Conservation (phyloP, 92 coral and sea anemone genomes). For the Epizoanthus ramosus region DNA sequence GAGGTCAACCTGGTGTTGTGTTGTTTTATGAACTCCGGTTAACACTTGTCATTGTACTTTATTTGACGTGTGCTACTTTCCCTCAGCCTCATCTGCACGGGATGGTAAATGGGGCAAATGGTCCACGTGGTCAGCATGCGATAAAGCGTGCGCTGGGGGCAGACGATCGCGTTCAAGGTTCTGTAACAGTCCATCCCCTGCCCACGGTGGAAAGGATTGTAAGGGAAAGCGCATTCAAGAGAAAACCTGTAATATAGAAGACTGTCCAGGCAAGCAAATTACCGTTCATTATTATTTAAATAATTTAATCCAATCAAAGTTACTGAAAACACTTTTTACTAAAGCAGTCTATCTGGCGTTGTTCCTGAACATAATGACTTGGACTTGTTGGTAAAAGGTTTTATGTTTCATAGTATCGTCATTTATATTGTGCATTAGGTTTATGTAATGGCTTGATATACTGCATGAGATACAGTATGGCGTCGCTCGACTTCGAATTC, state of each 20-base stretch:
- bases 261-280: constrained; percentile 55
- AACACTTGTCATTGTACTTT: background rate
- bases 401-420: background rate
- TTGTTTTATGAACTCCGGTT: too few relatives aligned
- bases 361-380: background rate
- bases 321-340: too few relatives aligned
- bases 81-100: constrained; percentile 42
- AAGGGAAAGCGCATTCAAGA: constrained; percentile 35
- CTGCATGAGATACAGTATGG: too few relatives aligned
- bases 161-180: constrained; percentile 60
- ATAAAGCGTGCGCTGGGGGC: constrained; percentile 61
- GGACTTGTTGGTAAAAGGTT: background rate
- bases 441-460: too few relatives aligned
- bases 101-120: constrained; percentile 66
- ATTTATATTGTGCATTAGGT: too few relatives aligned
- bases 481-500: too few relatives aligned
- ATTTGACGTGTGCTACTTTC: background rate
- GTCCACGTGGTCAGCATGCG: constrained; percentile 68
- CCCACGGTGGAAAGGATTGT: constrained; percentile 59
- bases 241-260: constrained; percentile 58
- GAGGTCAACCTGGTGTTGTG: too few relatives aligned
- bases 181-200: constrained; percentile 65
- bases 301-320: too few relatives aligned
- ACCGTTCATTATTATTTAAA: background rate
- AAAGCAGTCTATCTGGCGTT: too few relatives aligned